Percentiles rank a stretch among this genome's conserved stretches.
These are phyloP conservation scores for Boulengeromyrus knoepffleri DNA, from an alignment of 2,113 vertebrate species.

Conservation along the genomic window DNA sequence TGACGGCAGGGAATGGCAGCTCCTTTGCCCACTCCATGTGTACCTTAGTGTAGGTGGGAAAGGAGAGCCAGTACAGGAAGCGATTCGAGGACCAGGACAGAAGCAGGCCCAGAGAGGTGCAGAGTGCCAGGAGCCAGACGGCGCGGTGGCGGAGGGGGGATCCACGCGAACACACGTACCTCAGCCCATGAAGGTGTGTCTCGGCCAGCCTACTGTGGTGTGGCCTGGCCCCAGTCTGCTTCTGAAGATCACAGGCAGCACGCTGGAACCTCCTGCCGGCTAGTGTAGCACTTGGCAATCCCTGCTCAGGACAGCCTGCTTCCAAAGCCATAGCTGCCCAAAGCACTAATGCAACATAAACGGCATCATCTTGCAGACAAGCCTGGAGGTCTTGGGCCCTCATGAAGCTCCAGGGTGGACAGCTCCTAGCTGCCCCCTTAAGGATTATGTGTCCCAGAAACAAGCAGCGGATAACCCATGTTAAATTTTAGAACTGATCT, in stretches of 20 bases:
- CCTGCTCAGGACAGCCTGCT: conserved; percentile 53
- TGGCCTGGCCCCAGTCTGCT: conserved; percentile 45
- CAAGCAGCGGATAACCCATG: background rate
- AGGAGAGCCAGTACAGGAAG: conserved; percentile 86
- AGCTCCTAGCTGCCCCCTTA: conserved; percentile 27
- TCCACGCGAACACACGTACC: conserved; percentile 72
- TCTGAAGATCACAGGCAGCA: conserved; percentile 22
- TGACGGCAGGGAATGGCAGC: conserved; percentile 85
- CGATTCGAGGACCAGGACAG: conserved; percentile 92
- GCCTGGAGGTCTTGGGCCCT: conserved; percentile 56
- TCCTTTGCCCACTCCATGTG: conserved; percentile 90
- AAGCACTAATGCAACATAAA: conserved; percentile 53
- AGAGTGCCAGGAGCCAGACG: conserved; percentile 85
- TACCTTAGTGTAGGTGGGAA: conserved; percentile 86
- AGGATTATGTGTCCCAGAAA: background rate
- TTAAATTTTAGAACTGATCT: background rate
- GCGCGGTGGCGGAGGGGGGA: conserved; percentile 70
- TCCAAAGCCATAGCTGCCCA: conserved; percentile 67
- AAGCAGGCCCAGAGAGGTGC: conserved; percentile 80
- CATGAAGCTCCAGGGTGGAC: conserved; percentile 61
- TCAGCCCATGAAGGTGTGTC: conserved; percentile 79
- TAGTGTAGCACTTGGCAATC: conserved; percentile 43
- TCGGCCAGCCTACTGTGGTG: conserved; percentile 48
- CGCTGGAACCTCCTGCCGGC: background rate
- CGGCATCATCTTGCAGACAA: conserved; percentile 63